Evolutionary conservation across 2,113 vertebrate genomes (phyloP).

Genomic region (Trematomus loennbergii): DNA sequence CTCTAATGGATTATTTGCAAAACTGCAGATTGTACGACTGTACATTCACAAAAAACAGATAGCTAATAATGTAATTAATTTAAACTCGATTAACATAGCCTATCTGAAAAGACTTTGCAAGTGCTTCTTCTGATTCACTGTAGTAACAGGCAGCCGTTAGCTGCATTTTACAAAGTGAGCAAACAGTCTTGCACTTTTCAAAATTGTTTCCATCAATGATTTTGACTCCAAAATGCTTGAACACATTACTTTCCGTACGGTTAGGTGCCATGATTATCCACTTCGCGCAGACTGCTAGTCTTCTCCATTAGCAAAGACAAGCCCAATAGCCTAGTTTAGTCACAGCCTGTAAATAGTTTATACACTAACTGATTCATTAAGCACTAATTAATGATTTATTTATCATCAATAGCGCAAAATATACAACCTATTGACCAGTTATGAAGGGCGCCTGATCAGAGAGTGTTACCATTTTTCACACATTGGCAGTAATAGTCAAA

Average conservation of each 20-base stretch:
- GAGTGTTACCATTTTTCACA: background rate
- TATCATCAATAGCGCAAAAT: background rate
- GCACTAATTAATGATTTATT: constrained; percentile 1
- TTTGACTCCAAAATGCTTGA: background rate
- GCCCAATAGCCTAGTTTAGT: background rate
- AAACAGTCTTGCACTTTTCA: background rate
- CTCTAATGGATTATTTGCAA: background rate
- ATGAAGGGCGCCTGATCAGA: background rate
- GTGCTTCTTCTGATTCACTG: background rate
- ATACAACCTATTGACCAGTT: too few species aligned
- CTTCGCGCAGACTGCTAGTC: background rate
- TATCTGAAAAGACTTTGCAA: background rate
- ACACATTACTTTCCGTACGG: background rate
- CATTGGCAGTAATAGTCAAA: background rate
- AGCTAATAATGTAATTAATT: background rate
- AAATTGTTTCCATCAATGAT: background rate
- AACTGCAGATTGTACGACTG: background rate
- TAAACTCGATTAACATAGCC: background rate
- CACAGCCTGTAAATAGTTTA: background rate
- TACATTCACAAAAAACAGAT: background rate
- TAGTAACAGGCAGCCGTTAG: background rate
- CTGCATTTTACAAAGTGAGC: background rate
- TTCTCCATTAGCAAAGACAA: background rate
- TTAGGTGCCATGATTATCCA: background rate
- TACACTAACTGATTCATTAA: background rate